Evolutionary conservation across 2,113 vertebrate species (phyloP).

Genomic region (Xiphophorus hellerii): DNA sequence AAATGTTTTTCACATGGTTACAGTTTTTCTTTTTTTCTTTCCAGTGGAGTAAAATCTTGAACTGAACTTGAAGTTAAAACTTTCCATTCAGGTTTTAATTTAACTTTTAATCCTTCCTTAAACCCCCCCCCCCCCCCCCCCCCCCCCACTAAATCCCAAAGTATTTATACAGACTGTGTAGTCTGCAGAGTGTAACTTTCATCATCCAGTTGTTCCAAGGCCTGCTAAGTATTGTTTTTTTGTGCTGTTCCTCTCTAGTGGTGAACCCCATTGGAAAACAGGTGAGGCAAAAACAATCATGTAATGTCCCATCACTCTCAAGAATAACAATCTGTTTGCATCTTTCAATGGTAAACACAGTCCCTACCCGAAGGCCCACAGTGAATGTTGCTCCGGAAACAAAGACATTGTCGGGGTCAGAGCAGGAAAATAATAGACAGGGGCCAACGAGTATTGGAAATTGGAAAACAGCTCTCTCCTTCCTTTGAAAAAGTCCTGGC

Average conservation of each 20-base stretch:
- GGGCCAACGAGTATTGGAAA: constrained; percentile 65
- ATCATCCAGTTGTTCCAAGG: constrained; percentile 64
- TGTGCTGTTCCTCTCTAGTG: constrained; percentile 42
- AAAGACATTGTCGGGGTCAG: constrained; percentile 64
- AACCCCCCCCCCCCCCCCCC: too few relatives aligned
- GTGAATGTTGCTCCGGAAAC: constrained; percentile 63
- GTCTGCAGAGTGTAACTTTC: constrained; percentile 61
- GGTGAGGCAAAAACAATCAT: constrained; percentile 70
- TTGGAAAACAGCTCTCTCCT: constrained; percentile 70
- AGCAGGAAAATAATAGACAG: constrained; percentile 69
- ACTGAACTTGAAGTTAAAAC: constrained; percentile 6
- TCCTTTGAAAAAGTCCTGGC: constrained; percentile 77
- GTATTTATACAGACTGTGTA: constrained; percentile 19
- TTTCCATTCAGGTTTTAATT: constrained; percentile 33
- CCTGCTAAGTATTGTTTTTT: constrained; percentile 52
- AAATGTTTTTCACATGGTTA: background rate
- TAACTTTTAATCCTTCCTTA: constrained; percentile 2
- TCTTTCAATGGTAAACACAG: constrained; percentile 67
- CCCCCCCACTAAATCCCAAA: background rate
- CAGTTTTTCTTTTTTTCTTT: background rate
- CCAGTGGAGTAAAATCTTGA: background rate
- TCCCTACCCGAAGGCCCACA: constrained; percentile 38
- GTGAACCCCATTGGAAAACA: constrained; percentile 68
- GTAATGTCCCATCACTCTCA: constrained; percentile 63
- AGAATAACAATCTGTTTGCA: constrained; percentile 66